Conservation (phyloP, 92 coral and sea anemone species). For the Ricordea florida region DNA sequence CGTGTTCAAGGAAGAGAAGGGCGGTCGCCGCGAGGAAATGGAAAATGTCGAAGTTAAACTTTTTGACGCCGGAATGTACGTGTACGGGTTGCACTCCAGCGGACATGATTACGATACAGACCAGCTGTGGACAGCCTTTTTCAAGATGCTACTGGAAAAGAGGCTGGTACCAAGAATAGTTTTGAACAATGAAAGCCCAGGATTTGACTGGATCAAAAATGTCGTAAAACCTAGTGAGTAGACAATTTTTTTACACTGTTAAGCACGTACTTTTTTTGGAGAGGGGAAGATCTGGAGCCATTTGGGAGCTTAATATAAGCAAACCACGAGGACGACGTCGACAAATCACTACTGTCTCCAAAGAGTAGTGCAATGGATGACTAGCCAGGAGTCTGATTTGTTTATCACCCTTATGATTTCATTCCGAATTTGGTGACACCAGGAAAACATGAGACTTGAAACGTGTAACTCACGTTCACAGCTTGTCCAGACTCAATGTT, state of each 20-base stretch:
- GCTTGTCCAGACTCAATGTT: too few species aligned
- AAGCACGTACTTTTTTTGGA: not conserved
- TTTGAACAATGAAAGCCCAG: constrained; percentile 64
- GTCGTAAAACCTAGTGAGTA: constrained; percentile 18
- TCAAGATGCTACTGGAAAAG: constrained; percentile 56
- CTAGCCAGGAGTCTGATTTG: too few species aligned
- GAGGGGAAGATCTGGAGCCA: too few species aligned
- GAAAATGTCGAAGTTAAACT: constrained; percentile 77
- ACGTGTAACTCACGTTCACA: too few species aligned
- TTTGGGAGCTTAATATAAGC: too few species aligned
- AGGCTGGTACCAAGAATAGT: constrained; percentile 66
- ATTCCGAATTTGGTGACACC: too few species aligned
- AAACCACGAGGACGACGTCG: too few species aligned
- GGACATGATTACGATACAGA: constrained; percentile 59
- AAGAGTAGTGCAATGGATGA: too few species aligned
- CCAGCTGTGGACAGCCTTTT: constrained; percentile 78
- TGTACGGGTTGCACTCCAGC: constrained; percentile 46
- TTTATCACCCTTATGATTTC: too few species aligned
- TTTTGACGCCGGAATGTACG: constrained; percentile 63
- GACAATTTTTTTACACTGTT: too few species aligned
- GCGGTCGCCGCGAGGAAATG: constrained; percentile 43
- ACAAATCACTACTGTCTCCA: too few species aligned
- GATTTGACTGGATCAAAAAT: constrained; percentile 52
- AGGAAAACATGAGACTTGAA: too few species aligned
- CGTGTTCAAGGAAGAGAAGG: constrained; percentile 53